A percentile compares a stretch with the other conserved stretches of the same genome.
phyloP scores from a whole-genome alignment of 2,888 invertebrate genomes.

The Homarus gammarus region DNA sequence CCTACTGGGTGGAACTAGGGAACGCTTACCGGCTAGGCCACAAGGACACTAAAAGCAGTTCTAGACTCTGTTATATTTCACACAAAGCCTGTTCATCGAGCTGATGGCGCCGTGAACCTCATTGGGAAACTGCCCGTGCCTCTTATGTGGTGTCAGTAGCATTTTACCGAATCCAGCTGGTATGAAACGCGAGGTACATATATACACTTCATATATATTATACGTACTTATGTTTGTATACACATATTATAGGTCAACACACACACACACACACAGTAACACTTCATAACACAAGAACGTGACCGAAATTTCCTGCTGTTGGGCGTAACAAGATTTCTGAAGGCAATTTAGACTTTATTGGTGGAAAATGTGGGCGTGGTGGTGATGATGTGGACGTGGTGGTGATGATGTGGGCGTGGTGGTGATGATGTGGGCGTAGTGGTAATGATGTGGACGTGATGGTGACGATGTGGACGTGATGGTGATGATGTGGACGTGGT shows the following conservation, averaged over 20 bases:
- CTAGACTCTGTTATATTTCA: too few relatives aligned
- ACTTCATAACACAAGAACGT: not conserved
- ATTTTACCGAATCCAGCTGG: too few relatives aligned
- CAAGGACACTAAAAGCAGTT: too few relatives aligned
- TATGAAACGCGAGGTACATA: too few relatives aligned
- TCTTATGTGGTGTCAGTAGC: too few relatives aligned
- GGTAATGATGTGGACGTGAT: not conserved
- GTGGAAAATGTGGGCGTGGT: not conserved
- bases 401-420: not conserved
- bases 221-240: not conserved
- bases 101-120: too few relatives aligned
- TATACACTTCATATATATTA: slow-evolving; percentile 17
- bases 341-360: not conserved
- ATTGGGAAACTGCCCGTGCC: too few relatives aligned
- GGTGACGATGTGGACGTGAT: too few relatives aligned
- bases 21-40: too few relatives aligned
- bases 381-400: not conserved
- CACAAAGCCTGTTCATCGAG: too few relatives aligned
- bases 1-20: too few relatives aligned
- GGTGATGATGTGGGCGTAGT: not conserved
- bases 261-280: too few relatives aligned
- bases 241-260: not conserved
- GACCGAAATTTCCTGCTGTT: not conserved
- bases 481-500: not conserved
- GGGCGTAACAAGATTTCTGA: not conserved